Percentiles rank a stretch among this genome's conserved stretches.
These are phyloP conservation scores for Trichoplax adhaerens DNA, from an alignment of 37 sponge, comb jelly and placozoan genomes.

Conservation along the genomic window DNA sequence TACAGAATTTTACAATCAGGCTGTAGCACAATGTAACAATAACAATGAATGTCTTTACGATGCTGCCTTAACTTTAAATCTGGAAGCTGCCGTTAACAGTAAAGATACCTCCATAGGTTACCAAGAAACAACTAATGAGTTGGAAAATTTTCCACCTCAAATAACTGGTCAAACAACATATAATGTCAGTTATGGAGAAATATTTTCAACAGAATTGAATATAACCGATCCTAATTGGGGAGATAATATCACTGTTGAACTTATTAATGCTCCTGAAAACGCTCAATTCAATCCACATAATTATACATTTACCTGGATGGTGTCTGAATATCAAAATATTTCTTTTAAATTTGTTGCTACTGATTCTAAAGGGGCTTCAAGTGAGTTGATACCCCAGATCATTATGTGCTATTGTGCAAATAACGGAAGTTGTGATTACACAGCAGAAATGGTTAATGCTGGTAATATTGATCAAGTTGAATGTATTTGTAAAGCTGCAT, in stretches of 20 bases:
- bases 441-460: too few relatives aligned
- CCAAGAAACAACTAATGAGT: too few relatives aligned
- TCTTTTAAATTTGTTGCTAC: slow-evolving; percentile 17
- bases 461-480: too few relatives aligned
- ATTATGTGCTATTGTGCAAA: slow-evolving; percentile 36
- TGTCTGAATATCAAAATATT: not conserved
- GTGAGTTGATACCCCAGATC: slow-evolving; percentile 7
- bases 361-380: slow-evolving; percentile 14
- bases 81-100: too few relatives aligned
- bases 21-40: too few relatives aligned
- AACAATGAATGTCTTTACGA: too few relatives aligned
- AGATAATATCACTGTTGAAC: not conserved
- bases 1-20: too few relatives aligned
- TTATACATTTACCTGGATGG: slow-evolving; percentile 14
- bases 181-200: slow-evolving; percentile 8
- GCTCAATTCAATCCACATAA: too few relatives aligned
- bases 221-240: slow-evolving; percentile 9
- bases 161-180: slow-evolving; percentile 18
- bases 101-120: too few relatives aligned
- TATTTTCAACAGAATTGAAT: slow-evolving; percentile 15
- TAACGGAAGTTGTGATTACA: slow-evolving; percentile 16
- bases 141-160: slow-evolving; percentile 36
- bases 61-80: too few relatives aligned
- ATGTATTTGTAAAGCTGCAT: too few relatives aligned
- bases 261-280: not conserved